A percentile compares a stretch with the other conserved stretches of the same genome.
These are phyloP conservation scores for Oligia strigilis DNA, from an alignment of 2,888 invertebrate species.

Conservation along the genomic window DNA sequence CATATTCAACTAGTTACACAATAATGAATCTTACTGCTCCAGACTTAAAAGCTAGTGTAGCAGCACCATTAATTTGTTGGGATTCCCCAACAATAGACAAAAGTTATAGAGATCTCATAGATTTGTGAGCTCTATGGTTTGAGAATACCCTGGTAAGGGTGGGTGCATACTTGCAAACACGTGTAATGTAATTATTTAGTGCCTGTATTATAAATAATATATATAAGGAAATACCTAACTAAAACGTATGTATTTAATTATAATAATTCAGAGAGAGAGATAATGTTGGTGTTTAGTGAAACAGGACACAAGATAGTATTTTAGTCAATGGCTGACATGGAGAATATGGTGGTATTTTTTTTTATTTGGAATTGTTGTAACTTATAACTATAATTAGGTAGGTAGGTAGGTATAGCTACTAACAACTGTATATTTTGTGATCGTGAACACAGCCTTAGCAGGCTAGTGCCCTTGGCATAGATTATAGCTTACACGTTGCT, in stretches of 20 bases:
- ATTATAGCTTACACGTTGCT: not conserved
- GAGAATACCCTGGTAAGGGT: slow-evolving; percentile 26
- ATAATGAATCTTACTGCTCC: slow-evolving; percentile 16
- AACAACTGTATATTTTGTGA: not conserved
- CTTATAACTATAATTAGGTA: not conserved
- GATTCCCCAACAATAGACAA: slow-evolving; percentile 55
- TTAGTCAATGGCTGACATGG: not conserved
- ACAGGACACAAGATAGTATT: not conserved
- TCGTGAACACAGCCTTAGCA: slow-evolving; percentile 4
- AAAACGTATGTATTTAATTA: not conserved
- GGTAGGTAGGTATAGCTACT: not conserved
- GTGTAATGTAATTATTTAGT: not conserved
- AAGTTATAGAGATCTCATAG: slow-evolving; percentile 23
- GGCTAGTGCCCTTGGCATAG: slow-evolving; percentile 25
- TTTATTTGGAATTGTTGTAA: not conserved
- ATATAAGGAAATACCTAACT: not conserved
- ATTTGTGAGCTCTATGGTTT: slow-evolving; percentile 42
- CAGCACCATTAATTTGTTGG: slow-evolving; percentile 1
- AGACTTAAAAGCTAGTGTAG: slow-evolving; percentile 1
- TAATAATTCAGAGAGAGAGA: not conserved
- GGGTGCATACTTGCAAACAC: slow-evolving; percentile 5
- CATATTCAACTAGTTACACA: not conserved
- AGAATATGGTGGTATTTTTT: not conserved
- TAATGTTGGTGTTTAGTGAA: not conserved
- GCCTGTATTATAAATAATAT: not conserved